Conservation (phyloP, 1,140 invertebrate species). For the Goniozus legneri region DNA sequence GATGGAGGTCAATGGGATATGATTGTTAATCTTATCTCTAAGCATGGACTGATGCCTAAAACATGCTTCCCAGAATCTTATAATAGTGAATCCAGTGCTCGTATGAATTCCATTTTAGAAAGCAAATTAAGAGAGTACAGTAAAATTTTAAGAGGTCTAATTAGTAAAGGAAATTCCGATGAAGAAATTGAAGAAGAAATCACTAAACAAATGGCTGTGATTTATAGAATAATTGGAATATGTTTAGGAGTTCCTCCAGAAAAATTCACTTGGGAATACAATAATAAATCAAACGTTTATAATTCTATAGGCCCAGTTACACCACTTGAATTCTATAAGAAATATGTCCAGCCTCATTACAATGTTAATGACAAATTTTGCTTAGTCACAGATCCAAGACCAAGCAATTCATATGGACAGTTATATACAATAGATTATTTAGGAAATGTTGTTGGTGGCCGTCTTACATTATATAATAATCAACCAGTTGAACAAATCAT, state of each 20-base stretch:
- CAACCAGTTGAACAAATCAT: conserved; percentile 76
- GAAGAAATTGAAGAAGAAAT: conserved; percentile 60
- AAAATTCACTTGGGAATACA: conserved; percentile 82
- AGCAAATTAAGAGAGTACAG: conserved; percentile 85
- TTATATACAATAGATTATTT: conserved; percentile 85
- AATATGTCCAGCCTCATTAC: conserved; percentile 73
- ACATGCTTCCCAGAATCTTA: conserved; percentile 80
- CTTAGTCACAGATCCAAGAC: conserved; percentile 80
- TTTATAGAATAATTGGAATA: conserved; percentile 81
- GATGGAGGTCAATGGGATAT: conserved; percentile 94
- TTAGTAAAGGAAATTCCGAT: conserved; percentile 58
- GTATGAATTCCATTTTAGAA: conserved; percentile 74
- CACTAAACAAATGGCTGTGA: conserved; percentile 66
- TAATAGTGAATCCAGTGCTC: conserved; percentile 68
- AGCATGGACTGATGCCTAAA: conserved; percentile 86
- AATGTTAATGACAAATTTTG: conserved; percentile 85
- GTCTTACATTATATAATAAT: conserved; percentile 80
- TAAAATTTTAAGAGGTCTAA: conserved; percentile 64
- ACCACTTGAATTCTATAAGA: conserved; percentile 77
- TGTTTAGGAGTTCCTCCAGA: conserved; percentile 78
- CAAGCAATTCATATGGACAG: conserved; percentile 69
- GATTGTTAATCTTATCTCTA: conserved; percentile 81
- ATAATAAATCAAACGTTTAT: conserved; percentile 81
- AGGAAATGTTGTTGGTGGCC: conserved; percentile 79
- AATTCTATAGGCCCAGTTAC: conserved; percentile 72